A percentile compares a stretch with the other conserved stretches of the same genome.
Conservation (phyloP, 1,140 invertebrate species). For the Diorhabda sublineata region DNA sequence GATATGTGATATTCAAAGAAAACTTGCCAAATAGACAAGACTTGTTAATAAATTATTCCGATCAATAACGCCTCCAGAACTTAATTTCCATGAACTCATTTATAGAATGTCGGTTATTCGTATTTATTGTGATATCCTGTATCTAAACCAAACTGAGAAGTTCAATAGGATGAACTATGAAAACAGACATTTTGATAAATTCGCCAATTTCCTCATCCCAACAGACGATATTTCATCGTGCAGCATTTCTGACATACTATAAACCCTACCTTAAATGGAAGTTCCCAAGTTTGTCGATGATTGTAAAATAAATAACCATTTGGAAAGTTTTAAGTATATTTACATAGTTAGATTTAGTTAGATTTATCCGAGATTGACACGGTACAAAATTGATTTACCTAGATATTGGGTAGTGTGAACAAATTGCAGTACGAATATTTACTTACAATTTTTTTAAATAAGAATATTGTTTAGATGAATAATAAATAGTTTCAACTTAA, state of each 20-base stretch:
- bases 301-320: not conserved
- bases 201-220: not conserved
- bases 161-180: not conserved
- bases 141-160: not conserved
- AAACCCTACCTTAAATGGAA: not conserved
- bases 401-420: too few species aligned
- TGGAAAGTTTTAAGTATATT: not conserved
- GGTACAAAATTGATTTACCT: not conserved
- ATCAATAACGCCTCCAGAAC: too few species aligned
- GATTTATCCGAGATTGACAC: not conserved
- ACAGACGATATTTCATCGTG: not conserved
- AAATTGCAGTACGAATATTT: too few species aligned
- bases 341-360: not conserved
- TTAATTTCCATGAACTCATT: too few species aligned
- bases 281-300: not conserved
- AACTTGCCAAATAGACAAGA: too few species aligned
- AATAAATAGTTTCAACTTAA: too few species aligned
- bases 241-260: not conserved
- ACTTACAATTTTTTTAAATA: too few species aligned
- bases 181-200: conserved; percentile 1
- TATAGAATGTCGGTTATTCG: too few species aligned
- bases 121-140: not conserved
- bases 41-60: too few species aligned
- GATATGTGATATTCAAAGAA: too few species aligned
- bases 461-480: too few species aligned